Evolutionary conservation across 2,797 vertebrate genomes (phyloP).

Genomic region (Melanotaenia maccullochi): DNA sequence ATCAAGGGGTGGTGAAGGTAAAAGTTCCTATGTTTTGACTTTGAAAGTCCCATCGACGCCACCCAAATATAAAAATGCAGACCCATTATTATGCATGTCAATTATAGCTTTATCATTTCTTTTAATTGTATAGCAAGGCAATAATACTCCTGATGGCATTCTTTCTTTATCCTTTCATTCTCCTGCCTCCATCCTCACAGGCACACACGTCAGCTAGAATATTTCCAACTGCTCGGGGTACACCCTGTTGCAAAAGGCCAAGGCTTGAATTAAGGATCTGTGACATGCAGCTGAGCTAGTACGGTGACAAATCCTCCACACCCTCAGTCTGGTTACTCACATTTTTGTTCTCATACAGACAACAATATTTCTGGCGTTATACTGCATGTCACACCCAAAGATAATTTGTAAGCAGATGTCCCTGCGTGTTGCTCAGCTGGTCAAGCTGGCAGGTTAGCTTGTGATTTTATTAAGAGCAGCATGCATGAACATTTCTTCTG

Average conservation of each 20-base stretch:
- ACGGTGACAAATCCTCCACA: constrained; percentile 57
- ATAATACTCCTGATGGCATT: constrained; percentile 4
- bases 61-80: constrained; percentile 49
- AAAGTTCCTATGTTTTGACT: constrained; percentile 57
- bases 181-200: not conserved
- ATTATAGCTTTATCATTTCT: constrained; percentile 9
- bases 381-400: constrained; percentile 35
- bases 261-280: constrained; percentile 27
- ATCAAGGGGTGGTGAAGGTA: constrained; percentile 33
- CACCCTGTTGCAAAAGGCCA: constrained; percentile 33
- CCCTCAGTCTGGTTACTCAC: constrained; percentile 39
- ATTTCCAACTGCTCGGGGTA: constrained; percentile 6
- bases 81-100: constrained; percentile 35
- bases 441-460: not conserved
- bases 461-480: constrained; percentile 1
- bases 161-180: constrained; percentile 1
- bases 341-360: constrained; percentile 40
- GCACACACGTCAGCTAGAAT: constrained; percentile 23
- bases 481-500: not conserved
- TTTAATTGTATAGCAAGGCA: not conserved
- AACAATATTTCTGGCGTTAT: constrained; percentile 16
- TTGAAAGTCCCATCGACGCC: constrained; percentile 20
- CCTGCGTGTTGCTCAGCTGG: constrained; percentile 6
- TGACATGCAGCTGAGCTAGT: constrained; percentile 51
- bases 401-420: constrained; percentile 21